Evolutionary conservation across 2,797 vertebrate genomes (phyloP), one percentile per base, ranked within the genome.

Genomic region (Sebastes itinus): DNA sequence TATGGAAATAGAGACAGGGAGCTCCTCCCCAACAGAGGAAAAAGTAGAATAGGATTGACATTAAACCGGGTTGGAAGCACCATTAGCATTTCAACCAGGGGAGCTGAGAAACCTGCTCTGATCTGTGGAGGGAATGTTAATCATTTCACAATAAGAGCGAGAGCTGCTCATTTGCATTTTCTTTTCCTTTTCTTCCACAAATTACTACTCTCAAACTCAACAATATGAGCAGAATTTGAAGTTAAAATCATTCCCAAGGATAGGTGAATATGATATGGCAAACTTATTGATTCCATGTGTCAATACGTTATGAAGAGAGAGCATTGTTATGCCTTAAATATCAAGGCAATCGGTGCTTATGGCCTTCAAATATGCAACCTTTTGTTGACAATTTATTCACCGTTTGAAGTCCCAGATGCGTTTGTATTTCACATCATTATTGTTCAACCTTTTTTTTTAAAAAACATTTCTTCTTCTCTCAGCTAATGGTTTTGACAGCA

Each of bases 21-120:
- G 83, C 89, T 91, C 90, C 93, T 85, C 90, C 91, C 87, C 61
- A 72, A 88, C 68, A 75, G 60, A 62, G 63, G 38, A 73, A 87
- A 84, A 85, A 75, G 83, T 72, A 74, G 85, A 92, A 78, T 78
- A 70, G 87, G 87, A 87, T 83, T 94, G 94, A 93, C 92, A 92
- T 93, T 94, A 92, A 93, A 92, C 84, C 86, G 78, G 73, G 80
- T 82, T 89, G 91, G 88, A 91, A 88, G 80, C 83, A 64, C 65
- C 83, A 96, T 96, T 95, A 94, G 94, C 94, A 96, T 96, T 95
- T 95, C 94, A 93, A 90, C 92, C 91, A 87, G 86, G 89, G 88
- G 77, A 92, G 83, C 85, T 87, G 84, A 85, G 90, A 91, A 92
- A 93, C 91, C 92, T 92, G 88, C 88, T 92, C 88, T 86, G 85